Conservation (phyloP, 2,113 vertebrate genomes). For the Pholis gunnellus region DNA sequence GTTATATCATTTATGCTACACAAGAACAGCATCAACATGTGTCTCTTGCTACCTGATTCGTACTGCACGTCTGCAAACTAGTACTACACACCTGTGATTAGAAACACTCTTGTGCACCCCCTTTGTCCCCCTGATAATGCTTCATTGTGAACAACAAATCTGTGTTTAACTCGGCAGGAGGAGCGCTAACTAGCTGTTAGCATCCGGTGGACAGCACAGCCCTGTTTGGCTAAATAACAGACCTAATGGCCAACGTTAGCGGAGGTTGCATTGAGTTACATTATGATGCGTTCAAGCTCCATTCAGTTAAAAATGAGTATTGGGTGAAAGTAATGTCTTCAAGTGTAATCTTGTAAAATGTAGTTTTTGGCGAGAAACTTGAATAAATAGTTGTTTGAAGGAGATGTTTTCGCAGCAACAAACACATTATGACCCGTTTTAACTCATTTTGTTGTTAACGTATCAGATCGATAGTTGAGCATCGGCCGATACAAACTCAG, state of each 20-base stretch:
- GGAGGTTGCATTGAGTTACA: background rate
- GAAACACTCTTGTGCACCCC: background rate
- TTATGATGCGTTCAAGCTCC: too few relatives aligned
- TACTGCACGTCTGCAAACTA: background rate
- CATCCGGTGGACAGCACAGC: too few relatives aligned
- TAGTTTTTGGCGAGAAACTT: background rate
- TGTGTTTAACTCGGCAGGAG: too few relatives aligned
- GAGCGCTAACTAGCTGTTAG: too few relatives aligned
- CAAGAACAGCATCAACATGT: background rate
- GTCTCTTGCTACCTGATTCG: background rate
- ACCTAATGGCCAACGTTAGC: background rate
- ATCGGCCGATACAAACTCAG: background rate
- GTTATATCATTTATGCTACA: background rate
- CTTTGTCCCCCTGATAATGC: background rate
- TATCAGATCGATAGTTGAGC: too few relatives aligned
- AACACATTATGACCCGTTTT: too few relatives aligned
- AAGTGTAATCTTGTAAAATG: background rate
- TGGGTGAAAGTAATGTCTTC: background rate
- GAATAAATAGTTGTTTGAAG: too few relatives aligned
- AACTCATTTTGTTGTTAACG: too few relatives aligned
- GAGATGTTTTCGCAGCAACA: too few relatives aligned
- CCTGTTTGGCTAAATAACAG: background rate
- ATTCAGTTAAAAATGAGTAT: too few relatives aligned
- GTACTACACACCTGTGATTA: background rate
- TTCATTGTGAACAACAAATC: too few relatives aligned